Evolutionary conservation across 1,140 invertebrate genomes (phyloP), one percentile per base, ranked within the genome.

Genomic region (Sesamia nonagrioides): DNA sequence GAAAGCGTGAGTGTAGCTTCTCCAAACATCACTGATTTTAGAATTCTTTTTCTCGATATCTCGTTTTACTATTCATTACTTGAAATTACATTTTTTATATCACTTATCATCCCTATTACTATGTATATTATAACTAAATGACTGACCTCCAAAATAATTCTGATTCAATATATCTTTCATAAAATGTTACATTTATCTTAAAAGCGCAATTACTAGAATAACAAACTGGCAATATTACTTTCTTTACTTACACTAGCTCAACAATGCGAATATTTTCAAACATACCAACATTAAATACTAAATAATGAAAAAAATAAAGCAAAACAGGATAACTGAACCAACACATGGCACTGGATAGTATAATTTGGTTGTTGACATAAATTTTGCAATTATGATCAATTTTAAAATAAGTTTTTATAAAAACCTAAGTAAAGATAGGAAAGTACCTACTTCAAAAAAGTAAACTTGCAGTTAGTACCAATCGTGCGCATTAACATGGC

Each of bases 311-410:
- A 48, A 74, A 58, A 61, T 3, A 27, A 27, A 27, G 3, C 27
- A 27, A 27, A 27, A 45, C 72, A 74, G 40, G 69, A 58, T 42
- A 75, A 75, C 61, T 48, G 56, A 42, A 75, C 72, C 56, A 75
- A 75, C 15, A 15, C 61, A 42, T 18, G 48, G 21, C 18, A 45
- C 17, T 73, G 48, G 54, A 73, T 73, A 48, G 56, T 35, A 35
- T 45, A 40, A 61, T 73, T 75, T 61, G 56, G 21, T 61, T 50
- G 18, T 75, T 61, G 40, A 75, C 71, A 56, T 8, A 11, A n/a
- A 73, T n/a, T 71, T 50, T 54, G 35, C 52, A 73, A 58, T 35
- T 42, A 75, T n/a, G 56, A 75, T 21, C 21, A 18, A 75, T 37
- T 35, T 3, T 61, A 33, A 45, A 61, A 37, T 42, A 27, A 27